Evolutionary conservation across 2,888 invertebrate species (phyloP).

Genomic region (Cancer borealis): DNA sequence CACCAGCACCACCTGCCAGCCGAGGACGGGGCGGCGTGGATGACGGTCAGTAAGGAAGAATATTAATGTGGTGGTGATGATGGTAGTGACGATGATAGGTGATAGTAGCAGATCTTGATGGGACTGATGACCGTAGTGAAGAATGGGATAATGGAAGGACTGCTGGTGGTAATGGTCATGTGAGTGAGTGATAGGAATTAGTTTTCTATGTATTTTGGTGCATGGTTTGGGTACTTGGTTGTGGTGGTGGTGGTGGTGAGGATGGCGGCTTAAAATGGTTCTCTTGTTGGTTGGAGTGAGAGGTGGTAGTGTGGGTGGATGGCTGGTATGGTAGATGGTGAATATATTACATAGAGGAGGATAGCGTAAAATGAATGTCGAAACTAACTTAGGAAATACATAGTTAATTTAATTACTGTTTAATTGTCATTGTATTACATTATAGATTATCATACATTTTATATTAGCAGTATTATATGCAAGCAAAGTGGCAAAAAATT

Average conservation of each 20-base stretch:
- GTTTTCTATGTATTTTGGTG: too few species aligned
- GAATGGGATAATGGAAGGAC: not conserved
- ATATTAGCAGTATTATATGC: too few species aligned
- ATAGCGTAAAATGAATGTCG: too few species aligned
- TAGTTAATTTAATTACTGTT: not conserved
- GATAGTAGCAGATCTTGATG: too few species aligned
- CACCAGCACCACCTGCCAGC: slow-evolving; percentile 66
- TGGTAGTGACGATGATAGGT: not conserved
- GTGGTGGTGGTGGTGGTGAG: not conserved
- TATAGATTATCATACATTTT: not conserved
- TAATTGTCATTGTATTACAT: not conserved
- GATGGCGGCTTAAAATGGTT: not conserved
- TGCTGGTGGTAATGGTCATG: not conserved
- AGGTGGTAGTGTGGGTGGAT: not conserved
- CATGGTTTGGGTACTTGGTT: not conserved
- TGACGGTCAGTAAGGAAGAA: not conserved
- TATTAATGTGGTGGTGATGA: not conserved
- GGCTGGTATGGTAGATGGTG: too few species aligned
- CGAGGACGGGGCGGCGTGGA: not conserved
- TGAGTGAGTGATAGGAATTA: not conserved
- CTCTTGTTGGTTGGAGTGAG: not conserved
- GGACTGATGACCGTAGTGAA: not conserved
- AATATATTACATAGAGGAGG: not conserved
- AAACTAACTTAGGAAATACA: too few species aligned
- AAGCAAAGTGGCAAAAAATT: too few species aligned